Conservation (phyloP, 1,140 invertebrate genomes). For the Lucilia cuprina region DNA sequence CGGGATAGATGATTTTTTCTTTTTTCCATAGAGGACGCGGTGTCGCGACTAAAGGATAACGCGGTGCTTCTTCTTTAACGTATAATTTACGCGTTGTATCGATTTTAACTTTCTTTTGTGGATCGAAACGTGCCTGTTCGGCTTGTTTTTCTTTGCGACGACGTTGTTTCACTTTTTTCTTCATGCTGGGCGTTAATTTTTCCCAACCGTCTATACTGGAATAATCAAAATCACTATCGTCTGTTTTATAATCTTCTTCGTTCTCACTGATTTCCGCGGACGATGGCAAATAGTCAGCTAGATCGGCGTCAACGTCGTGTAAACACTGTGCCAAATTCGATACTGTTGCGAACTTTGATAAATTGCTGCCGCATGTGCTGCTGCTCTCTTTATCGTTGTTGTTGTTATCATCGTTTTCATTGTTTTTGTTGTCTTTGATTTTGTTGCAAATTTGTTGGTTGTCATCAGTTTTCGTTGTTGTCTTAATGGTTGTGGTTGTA, state of each 20-base stretch:
- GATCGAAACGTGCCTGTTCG: constrained; percentile 54
- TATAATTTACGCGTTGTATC: constrained; percentile 59
- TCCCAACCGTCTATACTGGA: constrained; percentile 53
- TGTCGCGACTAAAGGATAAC: constrained; percentile 66
- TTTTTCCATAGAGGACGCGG: constrained; percentile 68
- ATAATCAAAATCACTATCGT: constrained; percentile 49
- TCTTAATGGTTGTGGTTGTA: constrained; percentile 19
- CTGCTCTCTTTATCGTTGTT: constrained; percentile 43
- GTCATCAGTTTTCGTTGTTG: constrained; percentile 36
- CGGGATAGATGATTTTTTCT: constrained; percentile 58
- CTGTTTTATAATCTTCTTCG: constrained; percentile 19
- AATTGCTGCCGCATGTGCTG: constrained; percentile 46
- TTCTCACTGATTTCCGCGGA: constrained; percentile 52
- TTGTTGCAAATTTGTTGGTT: constrained; percentile 34
- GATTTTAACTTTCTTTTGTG: constrained; percentile 61
- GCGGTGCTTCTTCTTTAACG: constrained; percentile 66
- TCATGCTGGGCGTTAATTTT: constrained; percentile 57
- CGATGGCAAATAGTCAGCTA: constrained; percentile 60
- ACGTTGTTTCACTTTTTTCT: constrained; percentile 56
- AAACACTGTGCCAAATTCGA: constrained; percentile 62
- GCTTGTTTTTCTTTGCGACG: constrained; percentile 51
- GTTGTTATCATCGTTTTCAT: constrained; percentile 20
- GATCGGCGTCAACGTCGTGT: constrained; percentile 61
- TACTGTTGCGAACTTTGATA: constrained; percentile 63
- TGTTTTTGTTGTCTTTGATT: constrained; percentile 12